phyloP scores from a whole-genome alignment of 2,888 invertebrate species.

The Argyresthia albistria region DNA sequence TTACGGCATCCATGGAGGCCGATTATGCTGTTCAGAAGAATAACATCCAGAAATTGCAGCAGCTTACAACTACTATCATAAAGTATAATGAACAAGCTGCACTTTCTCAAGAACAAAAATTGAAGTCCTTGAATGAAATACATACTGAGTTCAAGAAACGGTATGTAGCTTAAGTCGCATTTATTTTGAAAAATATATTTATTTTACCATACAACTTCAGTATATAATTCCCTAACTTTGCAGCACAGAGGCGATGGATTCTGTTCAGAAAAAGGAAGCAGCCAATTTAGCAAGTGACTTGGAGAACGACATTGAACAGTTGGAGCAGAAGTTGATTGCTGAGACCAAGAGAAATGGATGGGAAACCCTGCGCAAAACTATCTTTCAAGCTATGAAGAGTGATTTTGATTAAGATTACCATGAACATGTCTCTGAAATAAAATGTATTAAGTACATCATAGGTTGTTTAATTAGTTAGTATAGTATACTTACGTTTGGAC shows the following conservation, averaged over 20 bases:
- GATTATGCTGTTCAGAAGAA: constrained; percentile 46
- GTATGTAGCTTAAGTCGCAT: constrained; percentile 20
- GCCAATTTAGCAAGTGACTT: constrained; percentile 42
- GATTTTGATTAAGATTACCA: constrained; percentile 18
- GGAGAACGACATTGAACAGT: constrained; percentile 40
- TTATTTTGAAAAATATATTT: not conserved
- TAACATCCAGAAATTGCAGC: constrained; percentile 51
- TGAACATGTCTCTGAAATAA: no score
- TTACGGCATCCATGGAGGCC: constrained; percentile 34
- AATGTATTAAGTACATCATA: not conserved
- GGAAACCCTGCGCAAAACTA: constrained; percentile 42
- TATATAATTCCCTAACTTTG: constrained; percentile 5
- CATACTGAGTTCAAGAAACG: constrained; percentile 37
- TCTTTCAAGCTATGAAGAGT: constrained; percentile 47
- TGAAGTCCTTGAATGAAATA: constrained; percentile 41
- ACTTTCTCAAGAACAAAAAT: constrained; percentile 39
- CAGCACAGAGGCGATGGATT: constrained; percentile 46
- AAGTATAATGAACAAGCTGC: constrained; percentile 50
- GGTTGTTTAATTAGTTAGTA: not conserved
- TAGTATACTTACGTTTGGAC: constrained; percentile 50
- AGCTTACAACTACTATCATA: constrained; percentile 37
- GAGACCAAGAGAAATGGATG: constrained; percentile 48
- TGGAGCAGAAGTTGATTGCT: constrained; percentile 44
- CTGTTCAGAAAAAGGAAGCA: constrained; percentile 34
- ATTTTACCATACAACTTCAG: not conserved